Conservation (phyloP, 2,113 vertebrate species). For the Dicerorhinus sumatrensis region DNA sequence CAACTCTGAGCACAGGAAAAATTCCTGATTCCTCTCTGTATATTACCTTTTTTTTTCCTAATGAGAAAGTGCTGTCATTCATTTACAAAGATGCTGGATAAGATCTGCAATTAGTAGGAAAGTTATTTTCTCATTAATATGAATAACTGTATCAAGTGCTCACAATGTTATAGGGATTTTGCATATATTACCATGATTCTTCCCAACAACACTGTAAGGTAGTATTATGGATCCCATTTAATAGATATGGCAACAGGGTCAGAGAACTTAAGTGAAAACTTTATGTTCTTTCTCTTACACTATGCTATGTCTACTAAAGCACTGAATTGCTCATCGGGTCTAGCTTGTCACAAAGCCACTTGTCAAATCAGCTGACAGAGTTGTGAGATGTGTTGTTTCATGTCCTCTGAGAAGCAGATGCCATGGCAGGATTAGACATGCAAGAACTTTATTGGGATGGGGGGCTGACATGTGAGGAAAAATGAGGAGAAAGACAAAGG, state of each 20-base stretch:
- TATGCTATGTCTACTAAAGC: not conserved
- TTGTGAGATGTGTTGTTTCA: not conserved
- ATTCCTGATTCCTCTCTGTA: not conserved
- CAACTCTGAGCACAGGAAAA: not conserved
- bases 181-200: not conserved
- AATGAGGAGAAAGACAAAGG: not conserved
- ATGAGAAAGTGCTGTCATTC: not conserved
- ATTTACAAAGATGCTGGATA: slow-evolving; percentile 49
- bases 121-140: slow-evolving; percentile 57
- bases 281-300: not conserved
- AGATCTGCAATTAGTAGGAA: not conserved
- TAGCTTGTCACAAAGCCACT: not conserved
- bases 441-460: not conserved
- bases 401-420: slow-evolving; percentile 13
- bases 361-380: not conserved
- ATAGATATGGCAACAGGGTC: not conserved
- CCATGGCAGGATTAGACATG: not conserved
- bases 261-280: not conserved
- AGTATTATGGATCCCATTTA: not conserved
- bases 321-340: not conserved
- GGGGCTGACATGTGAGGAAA: not conserved
- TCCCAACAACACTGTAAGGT: not conserved
- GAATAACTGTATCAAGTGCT: not conserved
- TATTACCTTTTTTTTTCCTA: slow-evolving; percentile 14
- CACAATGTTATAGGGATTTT: not conserved